Evolutionary conservation across 92 coral and sea anemone species (phyloP).

Genomic region (Porites rus): DNA sequence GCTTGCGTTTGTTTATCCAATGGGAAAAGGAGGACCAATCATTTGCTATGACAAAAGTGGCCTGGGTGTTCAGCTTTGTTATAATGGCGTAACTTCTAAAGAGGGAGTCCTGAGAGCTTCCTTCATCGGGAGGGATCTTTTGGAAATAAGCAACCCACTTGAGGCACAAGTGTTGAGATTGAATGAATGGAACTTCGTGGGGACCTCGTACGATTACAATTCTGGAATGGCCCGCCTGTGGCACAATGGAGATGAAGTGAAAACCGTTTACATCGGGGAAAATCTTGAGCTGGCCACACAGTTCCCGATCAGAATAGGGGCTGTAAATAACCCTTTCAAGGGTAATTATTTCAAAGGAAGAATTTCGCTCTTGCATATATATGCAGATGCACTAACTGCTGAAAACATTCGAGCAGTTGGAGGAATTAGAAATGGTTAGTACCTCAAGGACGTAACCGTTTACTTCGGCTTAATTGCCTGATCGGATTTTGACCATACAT

Average conservation of each 20-base stretch:
- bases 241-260: constrained; percentile 46
- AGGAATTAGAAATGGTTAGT: constrained; percentile 16
- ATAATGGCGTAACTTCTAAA: background rate
- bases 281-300: constrained; percentile 30
- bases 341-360: constrained; percentile 56
- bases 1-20: constrained; percentile 71
- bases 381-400: constrained; percentile 27
- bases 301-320: constrained; percentile 35
- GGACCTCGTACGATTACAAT: constrained; percentile 35
- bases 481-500: no score
- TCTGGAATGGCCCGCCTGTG: constrained; percentile 44
- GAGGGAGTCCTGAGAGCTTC: constrained; percentile 17
- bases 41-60: constrained; percentile 22
- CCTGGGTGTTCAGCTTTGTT: constrained; percentile 38
- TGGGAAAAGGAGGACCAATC: constrained; percentile 34
- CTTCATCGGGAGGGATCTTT: constrained; percentile 27
- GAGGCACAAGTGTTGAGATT: background rate
- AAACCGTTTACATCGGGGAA: constrained; percentile 1
- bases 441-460: no score
- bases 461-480: no score
- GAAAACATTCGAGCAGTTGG: constrained; percentile 44
- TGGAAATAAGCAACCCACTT: background rate
- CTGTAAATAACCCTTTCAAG: constrained; percentile 4
- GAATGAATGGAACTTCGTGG: constrained; percentile 49
- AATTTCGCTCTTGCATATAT: constrained; percentile 64